Evolutionary conservation across 2,888 invertebrate genomes (phyloP).

Genomic region (Scaeva pyrastri): DNA sequence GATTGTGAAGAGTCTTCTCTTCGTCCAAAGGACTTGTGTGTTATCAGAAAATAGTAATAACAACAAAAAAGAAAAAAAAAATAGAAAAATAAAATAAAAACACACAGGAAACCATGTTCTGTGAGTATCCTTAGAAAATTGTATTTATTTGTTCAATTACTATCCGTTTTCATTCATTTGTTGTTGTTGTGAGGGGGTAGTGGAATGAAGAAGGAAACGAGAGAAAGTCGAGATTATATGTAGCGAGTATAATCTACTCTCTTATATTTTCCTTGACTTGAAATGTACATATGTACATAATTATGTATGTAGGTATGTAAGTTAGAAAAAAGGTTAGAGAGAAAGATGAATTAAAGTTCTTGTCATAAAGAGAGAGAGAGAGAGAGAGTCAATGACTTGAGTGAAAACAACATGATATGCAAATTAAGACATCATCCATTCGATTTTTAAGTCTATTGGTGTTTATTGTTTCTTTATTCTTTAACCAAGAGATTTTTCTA

Average conservation of each 20-base stretch:
- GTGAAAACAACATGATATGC: conserved; percentile 64
- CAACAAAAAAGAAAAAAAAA: not conserved
- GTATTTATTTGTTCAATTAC: conserved; percentile 73
- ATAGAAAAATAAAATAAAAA: not conserved
- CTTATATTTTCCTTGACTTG: conserved; percentile 3
- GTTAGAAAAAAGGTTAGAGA: conserved; percentile 20
- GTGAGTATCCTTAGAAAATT: conserved; percentile 66
- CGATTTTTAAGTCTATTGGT: not conserved
- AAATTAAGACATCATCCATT: conserved; percentile 48
- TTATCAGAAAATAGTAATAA: conserved; percentile 36
- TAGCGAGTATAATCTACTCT: conserved; percentile 20
- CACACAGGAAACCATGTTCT: conserved; percentile 7
- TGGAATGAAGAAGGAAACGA: not conserved
- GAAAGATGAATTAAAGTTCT: conserved; percentile 46
- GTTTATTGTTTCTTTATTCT: no score
- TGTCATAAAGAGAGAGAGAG: conserved; percentile 40
- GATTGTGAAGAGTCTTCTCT: conserved; percentile 55
- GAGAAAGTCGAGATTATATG: conserved; percentile 31
- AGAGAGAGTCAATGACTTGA: not conserved
- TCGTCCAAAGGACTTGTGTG: conserved; percentile 38
- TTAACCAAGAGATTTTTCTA: no score
- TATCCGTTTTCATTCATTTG: conserved; percentile 38
- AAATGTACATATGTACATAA: no score
- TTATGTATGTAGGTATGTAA: no score
- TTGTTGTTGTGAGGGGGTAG: conserved; percentile 29